These are phyloP conservation scores for Iguana delicatissima DNA, from an alignment of 2,797 vertebrate genomes.

Conservation along the genomic window DNA sequence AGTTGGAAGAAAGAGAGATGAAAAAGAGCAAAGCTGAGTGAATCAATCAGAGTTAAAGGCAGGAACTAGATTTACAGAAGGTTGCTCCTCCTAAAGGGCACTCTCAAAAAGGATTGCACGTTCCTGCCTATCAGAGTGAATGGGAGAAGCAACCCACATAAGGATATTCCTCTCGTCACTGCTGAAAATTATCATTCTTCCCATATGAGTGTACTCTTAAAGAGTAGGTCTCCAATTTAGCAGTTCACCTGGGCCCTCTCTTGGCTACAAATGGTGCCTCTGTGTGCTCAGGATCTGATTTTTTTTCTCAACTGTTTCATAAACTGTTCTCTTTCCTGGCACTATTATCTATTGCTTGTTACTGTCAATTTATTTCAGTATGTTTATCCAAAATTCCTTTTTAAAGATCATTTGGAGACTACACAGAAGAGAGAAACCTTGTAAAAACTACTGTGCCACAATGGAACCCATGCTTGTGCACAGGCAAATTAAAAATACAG, in stretches of 20 bases:
- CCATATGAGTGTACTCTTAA: background rate
- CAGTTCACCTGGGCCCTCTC: background rate
- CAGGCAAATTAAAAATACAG: background rate
- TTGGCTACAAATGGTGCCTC: background rate
- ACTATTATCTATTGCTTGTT: background rate
- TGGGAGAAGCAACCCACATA: too few relatives aligned
- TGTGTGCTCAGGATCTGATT: background rate
- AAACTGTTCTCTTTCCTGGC: background rate
- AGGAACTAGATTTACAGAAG: too few relatives aligned
- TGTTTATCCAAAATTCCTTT: background rate
- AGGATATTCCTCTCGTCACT: too few relatives aligned
- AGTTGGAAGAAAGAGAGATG: too few relatives aligned
- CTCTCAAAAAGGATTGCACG: too few relatives aligned
- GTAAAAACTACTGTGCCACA: background rate
- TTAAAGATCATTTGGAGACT: background rate
- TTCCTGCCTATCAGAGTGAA: too few relatives aligned
- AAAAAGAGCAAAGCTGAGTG: too few relatives aligned
- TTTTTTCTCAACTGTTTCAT: constrained; percentile 3
- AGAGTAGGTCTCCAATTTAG: background rate
- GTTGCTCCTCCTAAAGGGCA: too few relatives aligned
- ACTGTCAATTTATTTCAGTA: background rate
- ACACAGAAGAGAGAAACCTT: background rate
- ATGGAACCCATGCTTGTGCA: background rate
- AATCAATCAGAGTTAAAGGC: too few relatives aligned
- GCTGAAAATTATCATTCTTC: background rate